Conservation (phyloP, 2,797 vertebrate species). For the Buceros bicornis region DNA sequence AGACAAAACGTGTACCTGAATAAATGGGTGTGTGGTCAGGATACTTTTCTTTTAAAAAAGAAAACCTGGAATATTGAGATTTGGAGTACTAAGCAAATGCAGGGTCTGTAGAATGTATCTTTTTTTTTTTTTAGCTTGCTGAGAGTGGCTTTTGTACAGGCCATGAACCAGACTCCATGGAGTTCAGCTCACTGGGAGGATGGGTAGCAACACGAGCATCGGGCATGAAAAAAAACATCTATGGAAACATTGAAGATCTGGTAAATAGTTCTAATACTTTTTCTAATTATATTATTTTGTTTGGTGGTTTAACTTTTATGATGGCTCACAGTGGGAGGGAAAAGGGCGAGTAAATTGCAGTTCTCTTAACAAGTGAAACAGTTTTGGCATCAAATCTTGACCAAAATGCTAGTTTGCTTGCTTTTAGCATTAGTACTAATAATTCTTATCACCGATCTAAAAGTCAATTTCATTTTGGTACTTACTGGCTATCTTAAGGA, state of each 20-base stretch:
- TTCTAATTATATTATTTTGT: neutral
- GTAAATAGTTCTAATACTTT: conserved; percentile 77
- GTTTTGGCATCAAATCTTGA: neutral
- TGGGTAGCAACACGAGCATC: conserved; percentile 98
- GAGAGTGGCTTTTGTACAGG: conserved; percentile 97
- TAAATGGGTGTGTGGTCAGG: neutral
- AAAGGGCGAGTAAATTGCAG: neutral
- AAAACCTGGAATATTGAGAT: neutral
- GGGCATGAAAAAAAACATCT: conserved; percentile 99
- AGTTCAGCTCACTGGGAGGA: conserved; percentile 97
- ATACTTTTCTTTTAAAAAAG: neutral
- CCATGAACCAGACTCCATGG: conserved; percentile 98
- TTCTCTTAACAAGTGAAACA: neutral
- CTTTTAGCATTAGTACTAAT: neutral
- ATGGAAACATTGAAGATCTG: conserved; percentile 99
- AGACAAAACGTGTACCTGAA: neutral
- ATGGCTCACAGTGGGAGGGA: neutral
- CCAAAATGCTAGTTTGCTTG: neutral
- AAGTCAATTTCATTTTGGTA: neutral
- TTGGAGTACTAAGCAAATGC: neutral
- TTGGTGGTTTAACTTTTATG: neutral
- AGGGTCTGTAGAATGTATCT: neutral
- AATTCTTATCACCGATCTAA: neutral
- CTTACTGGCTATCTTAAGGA: neutral
- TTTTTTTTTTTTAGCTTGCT: conserved; percentile 87